Evolutionary conservation across 2,113 vertebrate genomes (phyloP).

Genomic region (Psammodynastes pulverulentus): DNA sequence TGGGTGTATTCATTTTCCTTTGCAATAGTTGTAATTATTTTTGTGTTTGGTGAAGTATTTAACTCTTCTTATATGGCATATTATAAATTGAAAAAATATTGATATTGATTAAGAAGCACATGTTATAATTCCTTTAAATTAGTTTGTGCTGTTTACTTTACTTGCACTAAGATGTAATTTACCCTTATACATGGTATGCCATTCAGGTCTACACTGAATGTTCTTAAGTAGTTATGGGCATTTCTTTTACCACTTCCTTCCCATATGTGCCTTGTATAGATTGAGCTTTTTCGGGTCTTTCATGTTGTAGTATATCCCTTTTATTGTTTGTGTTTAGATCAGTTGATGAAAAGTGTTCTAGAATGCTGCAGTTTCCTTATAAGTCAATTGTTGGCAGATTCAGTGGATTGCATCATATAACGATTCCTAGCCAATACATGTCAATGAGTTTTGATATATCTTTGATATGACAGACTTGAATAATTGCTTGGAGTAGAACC

Average conservation of each 20-base stretch:
- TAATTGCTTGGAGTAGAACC: too few relatives aligned
- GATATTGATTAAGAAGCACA: background rate
- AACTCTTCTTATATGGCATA: background rate
- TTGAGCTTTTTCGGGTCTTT: background rate
- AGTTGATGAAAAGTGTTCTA: background rate
- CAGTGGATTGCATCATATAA: background rate
- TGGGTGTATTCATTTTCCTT: background rate
- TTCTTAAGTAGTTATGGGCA: background rate
- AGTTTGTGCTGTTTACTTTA: background rate
- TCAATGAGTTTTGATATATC: background rate
- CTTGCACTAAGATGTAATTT: background rate
- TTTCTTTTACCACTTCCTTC: background rate
- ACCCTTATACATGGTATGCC: background rate
- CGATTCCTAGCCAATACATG: background rate
- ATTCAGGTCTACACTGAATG: background rate
- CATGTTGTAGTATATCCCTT: background rate
- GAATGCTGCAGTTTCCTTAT: background rate
- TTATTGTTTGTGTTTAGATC: background rate
- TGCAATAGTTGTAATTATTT: background rate
- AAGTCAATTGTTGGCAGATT: background rate
- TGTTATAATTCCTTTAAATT: background rate
- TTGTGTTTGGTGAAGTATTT: background rate
- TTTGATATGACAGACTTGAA: background rate
- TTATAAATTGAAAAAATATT: background rate
- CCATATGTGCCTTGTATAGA: background rate